Evolutionary conservation across 1,140 invertebrate species (phyloP).

Genomic region (Agrilus planipennis): DNA sequence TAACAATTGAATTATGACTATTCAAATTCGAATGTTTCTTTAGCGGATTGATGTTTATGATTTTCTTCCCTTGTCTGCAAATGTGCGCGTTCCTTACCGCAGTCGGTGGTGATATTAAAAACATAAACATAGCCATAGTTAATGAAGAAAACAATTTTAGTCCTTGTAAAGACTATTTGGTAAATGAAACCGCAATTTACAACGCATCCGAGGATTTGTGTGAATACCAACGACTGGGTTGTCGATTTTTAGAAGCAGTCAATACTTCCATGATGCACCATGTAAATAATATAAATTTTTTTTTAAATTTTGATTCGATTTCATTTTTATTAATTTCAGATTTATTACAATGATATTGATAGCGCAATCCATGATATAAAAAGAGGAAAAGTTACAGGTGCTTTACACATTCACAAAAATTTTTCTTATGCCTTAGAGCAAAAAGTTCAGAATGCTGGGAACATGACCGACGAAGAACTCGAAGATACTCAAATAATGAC

Average conservation of each 20-base stretch:
- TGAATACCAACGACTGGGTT: constrained; percentile 43
- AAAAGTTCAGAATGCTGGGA: constrained; percentile 42
- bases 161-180: constrained; percentile 28
- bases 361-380: constrained; percentile 48
- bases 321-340: constrained; percentile 7
- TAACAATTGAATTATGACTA: background rate
- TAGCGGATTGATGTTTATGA: constrained; percentile 66
- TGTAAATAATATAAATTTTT: constrained; percentile 23
- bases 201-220: constrained; percentile 33
- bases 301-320: background rate
- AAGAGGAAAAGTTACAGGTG: constrained; percentile 51
- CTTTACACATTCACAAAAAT: constrained; percentile 58
- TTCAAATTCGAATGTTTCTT: constrained; percentile 18
- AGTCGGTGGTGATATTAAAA: constrained; percentile 64
- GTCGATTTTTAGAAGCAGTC: constrained; percentile 41
- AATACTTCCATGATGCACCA: constrained; percentile 35
- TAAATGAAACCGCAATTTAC: constrained; percentile 18
- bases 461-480: constrained; percentile 37
- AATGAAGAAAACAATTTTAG: constrained; percentile 52
- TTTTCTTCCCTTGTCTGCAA: constrained; percentile 70
- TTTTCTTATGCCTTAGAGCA: constrained; percentile 55
- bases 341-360: constrained; percentile 26
- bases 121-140: constrained; percentile 60
- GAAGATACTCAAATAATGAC: constrained; percentile 47
- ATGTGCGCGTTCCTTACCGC: constrained; percentile 67